Conservation (phyloP, 1,140 invertebrate species). For the Ceratina calcarata region DNA sequence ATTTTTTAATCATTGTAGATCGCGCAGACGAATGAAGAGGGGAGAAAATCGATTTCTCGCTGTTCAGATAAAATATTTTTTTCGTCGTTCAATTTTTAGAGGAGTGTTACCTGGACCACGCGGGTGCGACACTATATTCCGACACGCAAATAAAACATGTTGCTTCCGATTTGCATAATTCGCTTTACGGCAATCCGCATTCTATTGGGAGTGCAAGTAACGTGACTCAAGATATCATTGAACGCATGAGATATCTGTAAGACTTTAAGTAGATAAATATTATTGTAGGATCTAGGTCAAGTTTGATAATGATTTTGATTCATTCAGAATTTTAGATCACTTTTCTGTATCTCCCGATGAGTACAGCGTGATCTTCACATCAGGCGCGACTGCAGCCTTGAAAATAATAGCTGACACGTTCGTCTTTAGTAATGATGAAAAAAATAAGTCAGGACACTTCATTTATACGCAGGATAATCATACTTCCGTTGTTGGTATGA, state of each 20-base stretch:
- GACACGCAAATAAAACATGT: conserved; percentile 86
- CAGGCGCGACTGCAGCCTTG: conserved; percentile 91
- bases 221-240: conserved; percentile 88
- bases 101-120: conserved; percentile 93
- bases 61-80: not conserved
- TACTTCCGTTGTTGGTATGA: conserved; percentile 95
- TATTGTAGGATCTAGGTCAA: not conserved
- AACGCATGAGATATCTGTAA: conserved; percentile 89
- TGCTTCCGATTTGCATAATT: conserved; percentile 84
- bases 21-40: too few species aligned
- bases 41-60: too few species aligned
- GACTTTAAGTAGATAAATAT: conserved; percentile 45
- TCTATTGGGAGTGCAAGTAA: conserved; percentile 86
- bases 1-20: not conserved
- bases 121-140: conserved; percentile 92
- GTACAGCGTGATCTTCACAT: conserved; percentile 95
- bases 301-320: not conserved
- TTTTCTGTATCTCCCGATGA: conserved; percentile 91
- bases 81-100: conserved; percentile 79
- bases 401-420: conserved; percentile 93
- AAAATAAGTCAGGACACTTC: conserved; percentile 82
- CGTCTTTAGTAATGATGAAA: conserved; percentile 79
- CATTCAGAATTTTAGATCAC: conserved; percentile 88
- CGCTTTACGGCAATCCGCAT: conserved; percentile 95
- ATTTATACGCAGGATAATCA: conserved; percentile 95